These are phyloP conservation scores for Colletes collaris DNA, from an alignment of 2,888 invertebrate species.

Conservation along the genomic window DNA sequence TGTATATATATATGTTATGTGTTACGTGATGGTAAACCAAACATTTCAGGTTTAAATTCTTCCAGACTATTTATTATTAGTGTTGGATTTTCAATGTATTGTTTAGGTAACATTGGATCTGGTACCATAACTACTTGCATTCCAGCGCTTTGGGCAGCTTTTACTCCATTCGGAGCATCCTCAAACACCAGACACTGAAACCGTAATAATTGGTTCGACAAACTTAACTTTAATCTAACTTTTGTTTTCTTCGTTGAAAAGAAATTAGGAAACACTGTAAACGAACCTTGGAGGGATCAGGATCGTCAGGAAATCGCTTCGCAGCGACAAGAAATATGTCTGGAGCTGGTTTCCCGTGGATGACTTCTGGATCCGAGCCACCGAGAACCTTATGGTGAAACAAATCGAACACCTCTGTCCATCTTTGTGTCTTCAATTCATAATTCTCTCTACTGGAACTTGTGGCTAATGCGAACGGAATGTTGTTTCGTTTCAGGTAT, in stretches of 20 bases:
- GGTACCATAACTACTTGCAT: conserved; percentile 87
- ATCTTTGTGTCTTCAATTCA: conserved; percentile 84
- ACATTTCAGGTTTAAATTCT: conserved; percentile 92
- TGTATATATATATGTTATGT: conserved; percentile 8
- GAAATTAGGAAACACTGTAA: conserved; percentile 8
- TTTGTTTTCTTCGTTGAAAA: neutral
- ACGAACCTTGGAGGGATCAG: conserved; percentile 79
- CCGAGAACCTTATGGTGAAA: conserved; percentile 86
- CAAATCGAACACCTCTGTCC: conserved; percentile 83
- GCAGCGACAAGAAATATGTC: conserved; percentile 88
- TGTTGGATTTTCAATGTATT: conserved; percentile 85
- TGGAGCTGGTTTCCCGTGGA: conserved; percentile 88
- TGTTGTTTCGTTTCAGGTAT: conserved; percentile 85
- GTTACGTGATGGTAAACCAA: conserved; percentile 88
- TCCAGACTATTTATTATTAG: conserved; percentile 89
- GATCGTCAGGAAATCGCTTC: conserved; percentile 84
- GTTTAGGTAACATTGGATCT: conserved; percentile 84
- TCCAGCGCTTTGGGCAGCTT: conserved; percentile 85
- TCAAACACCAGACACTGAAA: conserved; percentile 86
- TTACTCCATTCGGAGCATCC: conserved; percentile 87
- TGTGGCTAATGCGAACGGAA: conserved; percentile 89
- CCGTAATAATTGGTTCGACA: neutral
- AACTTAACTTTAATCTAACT: neutral
- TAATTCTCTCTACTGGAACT: conserved; percentile 86
- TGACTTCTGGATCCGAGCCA: conserved; percentile 87